Evolutionary conservation across 1,140 invertebrate genomes (phyloP).

Genomic region (Drosophila mojavensis): DNA sequence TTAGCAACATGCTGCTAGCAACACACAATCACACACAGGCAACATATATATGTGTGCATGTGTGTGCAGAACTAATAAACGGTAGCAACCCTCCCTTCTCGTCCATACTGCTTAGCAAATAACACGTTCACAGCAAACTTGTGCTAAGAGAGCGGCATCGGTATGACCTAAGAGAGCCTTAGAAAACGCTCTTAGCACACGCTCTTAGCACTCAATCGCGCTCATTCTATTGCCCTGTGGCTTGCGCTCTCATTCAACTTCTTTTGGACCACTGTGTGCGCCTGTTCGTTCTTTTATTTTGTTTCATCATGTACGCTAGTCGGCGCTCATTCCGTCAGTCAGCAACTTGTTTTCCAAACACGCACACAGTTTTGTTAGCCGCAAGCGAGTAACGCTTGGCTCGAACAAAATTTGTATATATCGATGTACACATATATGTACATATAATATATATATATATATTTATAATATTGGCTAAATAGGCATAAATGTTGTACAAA

Average conservation of each 20-base stretch:
- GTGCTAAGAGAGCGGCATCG: not conserved
- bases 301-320: constrained; percentile 37
- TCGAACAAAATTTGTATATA: constrained; percentile 3
- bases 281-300: constrained; percentile 36
- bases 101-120: not conserved
- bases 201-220: not conserved
- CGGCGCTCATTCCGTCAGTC: constrained; percentile 56
- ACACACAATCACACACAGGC: constrained; percentile 20
- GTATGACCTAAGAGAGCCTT: constrained; percentile 9
- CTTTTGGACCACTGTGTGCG: constrained; percentile 47
- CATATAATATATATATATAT: not conserved
- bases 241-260: constrained; percentile 38
- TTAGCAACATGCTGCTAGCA: constrained; percentile 51
- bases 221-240: not conserved
- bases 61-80: constrained; percentile 21
- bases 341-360: constrained; percentile 68
- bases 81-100: constrained; percentile 22
- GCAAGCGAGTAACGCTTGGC: constrained; percentile 3
- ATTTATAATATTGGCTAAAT: constrained; percentile 9
- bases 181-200: not conserved
- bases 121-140: not conserved
- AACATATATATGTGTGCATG: not conserved
- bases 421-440: not conserved
- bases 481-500: constrained; percentile 13
- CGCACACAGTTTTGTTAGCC: constrained; percentile 25